phyloP scores from a whole-genome alignment of 1,140 invertebrate genomes.

The Hirudo medicinalis region DNA sequence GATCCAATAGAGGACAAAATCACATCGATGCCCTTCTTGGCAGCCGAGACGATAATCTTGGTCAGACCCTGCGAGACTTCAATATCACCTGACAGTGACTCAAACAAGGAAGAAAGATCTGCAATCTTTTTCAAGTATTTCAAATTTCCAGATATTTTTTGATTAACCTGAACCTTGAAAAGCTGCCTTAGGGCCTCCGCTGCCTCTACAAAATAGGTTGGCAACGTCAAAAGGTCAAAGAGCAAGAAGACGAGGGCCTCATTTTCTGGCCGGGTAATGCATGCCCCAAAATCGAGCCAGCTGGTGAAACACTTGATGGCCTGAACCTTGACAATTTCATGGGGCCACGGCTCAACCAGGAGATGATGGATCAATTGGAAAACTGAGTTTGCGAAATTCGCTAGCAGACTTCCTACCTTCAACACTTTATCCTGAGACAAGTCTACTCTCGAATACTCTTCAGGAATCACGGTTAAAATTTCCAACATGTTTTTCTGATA shows the following conservation, averaged over 20 bases:
- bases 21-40: slow-evolving; percentile 52
- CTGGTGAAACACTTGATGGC: slow-evolving; percentile 50
- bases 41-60: slow-evolving; percentile 50
- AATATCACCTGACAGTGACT: slow-evolving; percentile 30
- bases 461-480: too few species aligned
- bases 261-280: slow-evolving; percentile 29
- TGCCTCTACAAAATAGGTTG: slow-evolving; percentile 47
- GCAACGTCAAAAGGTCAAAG: slow-evolving; percentile 36
- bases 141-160: slow-evolving; percentile 22
- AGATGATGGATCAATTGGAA: slow-evolving; percentile 24
- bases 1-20: slow-evolving; percentile 45
- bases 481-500: not conserved
- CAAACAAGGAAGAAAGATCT: slow-evolving; percentile 35
- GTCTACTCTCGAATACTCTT: too few species aligned
- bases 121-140: slow-evolving; percentile 44
- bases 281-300: slow-evolving; percentile 49
- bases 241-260: slow-evolving; percentile 38
- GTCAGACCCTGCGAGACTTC: slow-evolving; percentile 44
- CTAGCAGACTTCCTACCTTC: too few species aligned
- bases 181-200: slow-evolving; percentile 50
- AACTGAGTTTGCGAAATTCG: too few species aligned
- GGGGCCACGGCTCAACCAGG: slow-evolving; percentile 25
- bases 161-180: slow-evolving; percentile 47
- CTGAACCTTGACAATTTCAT: slow-evolving; percentile 33
- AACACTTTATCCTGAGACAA: too few species aligned